Percentiles rank a stretch among this genome's conserved stretches.
Conservation (phyloP, 2,797 vertebrate species). For the Esox masquinongy region DNA sequence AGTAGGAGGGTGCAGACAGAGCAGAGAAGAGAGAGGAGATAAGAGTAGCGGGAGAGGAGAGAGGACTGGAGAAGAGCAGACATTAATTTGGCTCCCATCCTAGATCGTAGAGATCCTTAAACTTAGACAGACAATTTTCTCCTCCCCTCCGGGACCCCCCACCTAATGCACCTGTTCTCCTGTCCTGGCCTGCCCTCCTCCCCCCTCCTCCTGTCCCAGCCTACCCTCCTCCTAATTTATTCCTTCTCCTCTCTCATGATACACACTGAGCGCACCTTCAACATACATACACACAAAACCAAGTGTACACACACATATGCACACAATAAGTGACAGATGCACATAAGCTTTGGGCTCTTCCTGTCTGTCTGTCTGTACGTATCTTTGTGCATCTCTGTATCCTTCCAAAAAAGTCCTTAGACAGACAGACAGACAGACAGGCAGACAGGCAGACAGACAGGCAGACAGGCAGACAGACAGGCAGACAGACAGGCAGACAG, state of each 20-base stretch:
- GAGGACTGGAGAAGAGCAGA: slow-evolving; percentile 6
- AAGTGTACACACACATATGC: slow-evolving; percentile 10
- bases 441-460: too few species aligned
- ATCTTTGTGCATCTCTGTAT: too few species aligned
- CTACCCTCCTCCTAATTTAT: neutral
- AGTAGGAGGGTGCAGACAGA: neutral
- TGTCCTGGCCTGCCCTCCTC: slow-evolving; percentile 56
- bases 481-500: too few species aligned
- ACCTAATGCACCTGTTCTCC: slow-evolving; percentile 68
- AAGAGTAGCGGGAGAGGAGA: neutral
- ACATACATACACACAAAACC: slow-evolving; percentile 6
- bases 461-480: too few species aligned
- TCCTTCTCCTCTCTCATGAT: neutral
- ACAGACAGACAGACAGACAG: too few species aligned
- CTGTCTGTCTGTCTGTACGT: neutral
- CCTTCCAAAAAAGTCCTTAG: too few species aligned
- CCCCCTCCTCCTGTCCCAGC: neutral
- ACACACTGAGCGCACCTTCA: neutral
- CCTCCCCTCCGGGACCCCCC: slow-evolving; percentile 47
- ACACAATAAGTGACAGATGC: neutral
- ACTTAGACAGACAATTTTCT: slow-evolving; percentile 37
- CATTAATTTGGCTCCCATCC: slow-evolving; percentile 30
- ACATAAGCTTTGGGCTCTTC: neutral
- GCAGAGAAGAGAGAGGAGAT: neutral
- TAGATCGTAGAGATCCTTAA: slow-evolving; percentile 29